These are phyloP conservation scores for Eubasilissa splendida DNA, from an alignment of 2,888 invertebrate genomes.

Conservation along the genomic window DNA sequence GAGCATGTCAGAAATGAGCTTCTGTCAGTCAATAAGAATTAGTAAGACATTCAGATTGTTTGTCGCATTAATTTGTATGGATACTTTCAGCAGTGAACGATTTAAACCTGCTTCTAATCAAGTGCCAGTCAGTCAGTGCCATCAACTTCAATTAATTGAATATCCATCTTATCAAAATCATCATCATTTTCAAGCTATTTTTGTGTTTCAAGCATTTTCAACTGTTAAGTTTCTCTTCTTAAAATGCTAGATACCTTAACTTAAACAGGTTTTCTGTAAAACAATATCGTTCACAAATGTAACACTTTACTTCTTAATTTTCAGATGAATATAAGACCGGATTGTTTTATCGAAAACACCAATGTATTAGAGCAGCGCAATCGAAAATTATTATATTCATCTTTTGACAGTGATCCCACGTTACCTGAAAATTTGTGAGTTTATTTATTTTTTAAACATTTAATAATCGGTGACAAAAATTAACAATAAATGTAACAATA, in stretches of 20 bases:
- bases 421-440: slow-evolving; percentile 49
- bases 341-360: slow-evolving; percentile 44
- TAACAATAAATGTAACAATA: no score
- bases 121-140: no score
- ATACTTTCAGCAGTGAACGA: no score
- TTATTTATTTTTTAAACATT: neutral
- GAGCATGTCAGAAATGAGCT: no score
- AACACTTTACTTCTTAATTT: slow-evolving; percentile 25
- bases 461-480: neutral
- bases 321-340: slow-evolving; percentile 34
- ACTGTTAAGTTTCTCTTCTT: neutral
- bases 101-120: no score
- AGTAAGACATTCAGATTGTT: no score
- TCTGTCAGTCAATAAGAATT: no score
- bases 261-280: neutral
- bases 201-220: neutral
- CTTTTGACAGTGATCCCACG: slow-evolving; percentile 37
- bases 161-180: neutral
- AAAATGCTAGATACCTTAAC: neutral
- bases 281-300: no score
- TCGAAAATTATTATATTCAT: slow-evolving; percentile 35
- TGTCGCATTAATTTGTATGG: no score
- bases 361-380: slow-evolving; percentile 34
- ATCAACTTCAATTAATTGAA: no score
- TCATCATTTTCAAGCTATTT: neutral